phyloP scores from a whole-genome alignment of 2,797 vertebrate species.

The Urocyon cinereoargenteus region DNA sequence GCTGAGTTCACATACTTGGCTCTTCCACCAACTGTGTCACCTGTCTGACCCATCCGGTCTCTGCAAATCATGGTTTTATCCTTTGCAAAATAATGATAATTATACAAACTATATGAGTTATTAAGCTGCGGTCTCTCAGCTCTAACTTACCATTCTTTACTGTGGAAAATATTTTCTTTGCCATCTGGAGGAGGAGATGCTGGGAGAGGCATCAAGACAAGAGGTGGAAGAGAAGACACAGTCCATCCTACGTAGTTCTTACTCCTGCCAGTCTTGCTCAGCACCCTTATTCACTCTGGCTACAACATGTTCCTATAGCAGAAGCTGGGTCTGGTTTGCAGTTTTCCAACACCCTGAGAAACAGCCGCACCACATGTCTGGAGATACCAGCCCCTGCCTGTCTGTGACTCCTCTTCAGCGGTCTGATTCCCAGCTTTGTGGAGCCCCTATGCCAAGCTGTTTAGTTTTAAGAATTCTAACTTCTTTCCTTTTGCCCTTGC shows the following conservation, averaged over 20 bases:
- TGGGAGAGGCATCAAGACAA: not conserved
- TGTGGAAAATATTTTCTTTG: not conserved
- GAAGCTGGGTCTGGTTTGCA: rapidly evolving
- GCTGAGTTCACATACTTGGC: not conserved
- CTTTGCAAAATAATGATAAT: not conserved
- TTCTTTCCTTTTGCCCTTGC: not conserved
- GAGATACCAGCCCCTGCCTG: rapidly evolving
- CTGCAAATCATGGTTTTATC: not conserved
- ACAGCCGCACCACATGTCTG: rapidly evolving
- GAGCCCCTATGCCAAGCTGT: not conserved
- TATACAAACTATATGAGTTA: not conserved
- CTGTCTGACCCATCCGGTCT: too few relatives aligned
- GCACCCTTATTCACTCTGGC: not conserved
- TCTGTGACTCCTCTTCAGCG: not conserved
- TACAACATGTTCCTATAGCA: not conserved
- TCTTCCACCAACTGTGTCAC: not conserved
- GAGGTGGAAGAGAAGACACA: not conserved
- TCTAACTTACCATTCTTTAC: not conserved
- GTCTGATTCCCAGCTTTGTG: not conserved
- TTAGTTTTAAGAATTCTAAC: not conserved
- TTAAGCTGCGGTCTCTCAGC: not conserved
- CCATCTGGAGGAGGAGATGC: rapidly evolving
- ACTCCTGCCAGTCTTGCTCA: not conserved
- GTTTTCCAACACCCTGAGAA: not conserved
- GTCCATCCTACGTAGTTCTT: not conserved